phyloP scores from a whole-genome alignment of 2,888 invertebrate genomes.

The Spicauda simplicius region DNA sequence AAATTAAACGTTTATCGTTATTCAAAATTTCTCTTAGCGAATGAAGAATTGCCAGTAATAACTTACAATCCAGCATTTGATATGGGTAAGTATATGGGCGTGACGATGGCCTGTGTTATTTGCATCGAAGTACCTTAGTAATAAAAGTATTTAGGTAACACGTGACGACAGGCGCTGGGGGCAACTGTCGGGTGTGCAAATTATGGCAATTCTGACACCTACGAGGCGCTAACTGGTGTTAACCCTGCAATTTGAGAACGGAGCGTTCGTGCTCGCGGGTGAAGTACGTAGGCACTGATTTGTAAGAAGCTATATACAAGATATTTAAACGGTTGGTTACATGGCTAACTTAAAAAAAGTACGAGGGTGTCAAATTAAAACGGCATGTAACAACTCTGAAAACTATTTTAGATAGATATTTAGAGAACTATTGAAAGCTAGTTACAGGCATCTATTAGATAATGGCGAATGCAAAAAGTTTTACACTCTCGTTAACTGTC shows the following conservation, averaged over 20 bases:
- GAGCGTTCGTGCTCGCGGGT: constrained; percentile 50
- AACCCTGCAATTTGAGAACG: constrained; percentile 73
- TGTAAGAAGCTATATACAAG: constrained; percentile 30
- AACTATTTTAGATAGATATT: not conserved
- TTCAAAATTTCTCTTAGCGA: not conserved
- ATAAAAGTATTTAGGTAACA: constrained; percentile 78
- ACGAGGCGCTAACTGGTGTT: constrained; percentile 80
- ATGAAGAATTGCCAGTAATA: not conserved
- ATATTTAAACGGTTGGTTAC: too few species aligned
- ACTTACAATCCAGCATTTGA: not conserved
- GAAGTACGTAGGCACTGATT: constrained; percentile 56
- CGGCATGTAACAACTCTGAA: not conserved
- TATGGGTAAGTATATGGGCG: constrained; percentile 48
- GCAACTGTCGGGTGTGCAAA: constrained; percentile 72
- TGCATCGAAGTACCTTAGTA: constrained; percentile 64
- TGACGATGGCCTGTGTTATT: constrained; percentile 60
- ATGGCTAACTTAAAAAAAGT: not conserved
- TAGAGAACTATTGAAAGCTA: too few species aligned
- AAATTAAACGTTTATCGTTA: too few species aligned
- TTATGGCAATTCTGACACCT: constrained; percentile 85
- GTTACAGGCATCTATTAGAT: too few species aligned
- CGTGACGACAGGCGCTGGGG: constrained; percentile 80
- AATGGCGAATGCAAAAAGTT: too few species aligned
- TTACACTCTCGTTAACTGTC: too few species aligned
- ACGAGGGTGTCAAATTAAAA: not conserved